Percentiles rank a stretch among this genome's conserved stretches.
These are phyloP conservation scores for Gandaritis pyraliata DNA, from an alignment of 2,888 invertebrate species.

Conservation along the genomic window DNA sequence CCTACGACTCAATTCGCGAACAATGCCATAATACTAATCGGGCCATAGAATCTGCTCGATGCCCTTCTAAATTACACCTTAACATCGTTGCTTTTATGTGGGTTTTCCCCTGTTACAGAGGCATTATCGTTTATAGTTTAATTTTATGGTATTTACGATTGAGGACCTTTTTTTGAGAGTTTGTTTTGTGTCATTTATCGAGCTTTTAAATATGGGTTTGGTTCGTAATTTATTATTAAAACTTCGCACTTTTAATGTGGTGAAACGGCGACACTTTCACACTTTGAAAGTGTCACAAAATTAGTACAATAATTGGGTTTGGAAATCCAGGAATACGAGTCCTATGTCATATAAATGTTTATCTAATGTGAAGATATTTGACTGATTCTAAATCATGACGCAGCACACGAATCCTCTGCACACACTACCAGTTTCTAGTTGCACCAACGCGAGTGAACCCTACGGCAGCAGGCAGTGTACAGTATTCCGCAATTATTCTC, in stretches of 20 bases:
- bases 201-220: conserved; percentile 10
- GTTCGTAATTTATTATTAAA: not conserved
- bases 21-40: conserved; percentile 36
- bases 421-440: too few species aligned
- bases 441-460: not conserved
- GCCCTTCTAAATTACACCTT: conserved; percentile 30
- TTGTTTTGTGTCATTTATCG: conserved; percentile 17
- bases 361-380: too few species aligned
- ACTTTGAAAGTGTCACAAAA: too few species aligned
- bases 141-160: conserved; percentile 37
- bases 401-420: too few species aligned
- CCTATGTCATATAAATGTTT: too few species aligned
- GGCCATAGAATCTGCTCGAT: conserved; percentile 34
- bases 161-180: conserved; percentile 24
- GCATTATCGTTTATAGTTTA: conserved; percentile 39
- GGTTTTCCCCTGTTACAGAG: conserved; percentile 22
- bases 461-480: not conserved
- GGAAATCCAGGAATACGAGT: too few species aligned
- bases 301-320: too few species aligned
- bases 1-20: conserved; percentile 35
- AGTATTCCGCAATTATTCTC: conserved; percentile 19
- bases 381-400: too few species aligned
- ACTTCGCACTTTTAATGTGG: not conserved
- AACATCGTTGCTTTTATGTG: conserved; percentile 29
- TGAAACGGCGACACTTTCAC: too few species aligned